Conservation (phyloP, 2,113 vertebrate genomes). For the Aldabrachelys gigantea region DNA sequence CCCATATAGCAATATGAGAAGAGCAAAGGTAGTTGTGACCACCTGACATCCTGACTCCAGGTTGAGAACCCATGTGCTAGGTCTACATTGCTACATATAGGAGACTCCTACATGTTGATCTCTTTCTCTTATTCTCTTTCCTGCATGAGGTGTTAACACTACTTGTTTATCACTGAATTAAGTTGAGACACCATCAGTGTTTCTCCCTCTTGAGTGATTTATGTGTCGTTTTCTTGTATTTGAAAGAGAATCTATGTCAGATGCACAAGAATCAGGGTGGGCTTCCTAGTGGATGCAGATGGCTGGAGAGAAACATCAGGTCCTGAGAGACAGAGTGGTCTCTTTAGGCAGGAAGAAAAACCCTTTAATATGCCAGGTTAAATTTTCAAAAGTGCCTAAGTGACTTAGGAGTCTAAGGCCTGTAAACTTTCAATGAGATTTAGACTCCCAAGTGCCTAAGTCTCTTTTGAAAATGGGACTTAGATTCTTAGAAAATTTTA, state of each 20-base stretch:
- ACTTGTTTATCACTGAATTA: conserved; percentile 2
- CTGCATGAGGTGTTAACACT: neutral
- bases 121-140: neutral
- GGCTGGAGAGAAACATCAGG: neutral
- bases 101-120: neutral
- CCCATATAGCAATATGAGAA: neutral
- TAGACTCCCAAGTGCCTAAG: neutral
- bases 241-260: neutral
- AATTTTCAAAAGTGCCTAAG: neutral
- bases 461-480: neutral
- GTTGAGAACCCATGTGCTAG: neutral
- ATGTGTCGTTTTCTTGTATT: neutral
- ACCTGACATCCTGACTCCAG: neutral
- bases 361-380: neutral
- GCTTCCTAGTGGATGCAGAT: neutral
- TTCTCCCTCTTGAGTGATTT: neutral
- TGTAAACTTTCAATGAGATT: neutral
- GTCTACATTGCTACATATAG: fast-evolving
- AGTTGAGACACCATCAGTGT: neutral
- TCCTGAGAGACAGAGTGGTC: neutral
- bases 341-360: neutral
- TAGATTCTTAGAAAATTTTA: neutral
- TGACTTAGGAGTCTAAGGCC: neutral
- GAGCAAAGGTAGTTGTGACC: neutral
- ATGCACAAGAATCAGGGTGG: neutral